Conservation (phyloP, 2,888 invertebrate genomes). For the Campoletis raptor region DNA sequence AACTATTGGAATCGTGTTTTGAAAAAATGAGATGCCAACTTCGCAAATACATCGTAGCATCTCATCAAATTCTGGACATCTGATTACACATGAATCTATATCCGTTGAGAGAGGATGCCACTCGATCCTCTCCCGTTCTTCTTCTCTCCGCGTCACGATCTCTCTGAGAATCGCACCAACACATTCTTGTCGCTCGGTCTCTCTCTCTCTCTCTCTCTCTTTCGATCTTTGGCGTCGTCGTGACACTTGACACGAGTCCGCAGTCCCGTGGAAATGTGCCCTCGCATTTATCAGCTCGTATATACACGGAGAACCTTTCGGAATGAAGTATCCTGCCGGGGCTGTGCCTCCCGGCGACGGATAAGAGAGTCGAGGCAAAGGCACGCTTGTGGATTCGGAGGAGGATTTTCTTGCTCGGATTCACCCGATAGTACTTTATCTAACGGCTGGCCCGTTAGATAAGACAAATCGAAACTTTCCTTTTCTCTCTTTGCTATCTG, state of each 20-base stretch:
- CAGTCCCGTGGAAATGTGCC: slow-evolving; percentile 69
- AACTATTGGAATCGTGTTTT: too few species aligned
- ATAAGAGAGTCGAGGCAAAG: slow-evolving; percentile 5
- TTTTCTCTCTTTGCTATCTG: slow-evolving; percentile 35
- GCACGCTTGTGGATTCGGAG: slow-evolving; percentile 40
- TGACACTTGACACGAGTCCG: slow-evolving; percentile 73
- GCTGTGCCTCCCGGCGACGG: slow-evolving; percentile 23
- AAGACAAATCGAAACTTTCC: slow-evolving; percentile 58
- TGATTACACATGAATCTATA: too few species aligned
- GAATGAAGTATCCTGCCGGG: slow-evolving; percentile 28
- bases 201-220: slow-evolving; percentile 1
- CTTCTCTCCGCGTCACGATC: slow-evolving; percentile 29
- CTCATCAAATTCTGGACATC: too few species aligned
- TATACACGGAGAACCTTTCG: slow-evolving; percentile 43
- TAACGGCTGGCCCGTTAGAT: slow-evolving; percentile 50
- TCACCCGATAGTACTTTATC: slow-evolving; percentile 50
- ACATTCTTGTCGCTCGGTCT: slow-evolving; percentile 15
- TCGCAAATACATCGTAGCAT: too few species aligned
- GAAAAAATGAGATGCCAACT: too few species aligned
- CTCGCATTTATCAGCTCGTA: slow-evolving; percentile 71
- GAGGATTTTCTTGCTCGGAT: slow-evolving; percentile 61
- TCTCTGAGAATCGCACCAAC: slow-evolving; percentile 33
- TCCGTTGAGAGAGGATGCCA: slow-evolving; percentile 45
- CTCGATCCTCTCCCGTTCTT: slow-evolving; percentile 10
- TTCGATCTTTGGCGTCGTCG: slow-evolving; percentile 55